Evolutionary conservation across 2,797 vertebrate genomes (phyloP).

Genomic region (Darevskia mixta): DNA sequence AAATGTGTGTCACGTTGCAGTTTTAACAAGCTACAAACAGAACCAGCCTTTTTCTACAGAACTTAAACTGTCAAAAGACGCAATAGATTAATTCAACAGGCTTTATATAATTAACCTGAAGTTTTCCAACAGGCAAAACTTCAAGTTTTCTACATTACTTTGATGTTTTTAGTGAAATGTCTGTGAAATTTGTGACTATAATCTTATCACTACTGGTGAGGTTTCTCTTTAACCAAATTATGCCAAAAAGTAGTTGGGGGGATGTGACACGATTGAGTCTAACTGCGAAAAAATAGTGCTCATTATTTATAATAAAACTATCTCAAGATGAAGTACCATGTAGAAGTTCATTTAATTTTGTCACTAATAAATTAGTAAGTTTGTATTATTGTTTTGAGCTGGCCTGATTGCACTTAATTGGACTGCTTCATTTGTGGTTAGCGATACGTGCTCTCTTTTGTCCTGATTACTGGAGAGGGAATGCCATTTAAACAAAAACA

Average conservation of each 20-base stretch:
- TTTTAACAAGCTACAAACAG: background rate
- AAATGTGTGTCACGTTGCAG: background rate
- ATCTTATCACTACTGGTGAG: background rate
- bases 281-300: background rate
- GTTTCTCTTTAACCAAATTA: background rate
- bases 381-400: background rate
- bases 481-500: background rate
- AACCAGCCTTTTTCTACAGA: background rate
- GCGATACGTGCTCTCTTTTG: background rate
- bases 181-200: background rate
- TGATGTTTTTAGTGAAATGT: background rate
- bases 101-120: background rate
- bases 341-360: background rate
- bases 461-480: background rate
- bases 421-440: background rate
- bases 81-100: background rate
- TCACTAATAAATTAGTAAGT: background rate
- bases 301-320: conserved; percentile 9
- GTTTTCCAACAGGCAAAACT: background rate
- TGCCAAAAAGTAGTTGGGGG: background rate
- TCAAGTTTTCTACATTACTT: background rate
- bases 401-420: background rate
- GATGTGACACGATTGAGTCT: background rate
- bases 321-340: background rate
- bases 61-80: background rate